A percentile compares a stretch with the other conserved stretches of the same genome.
Conservation (phyloP, 2,113 vertebrate genomes). For the Turnix velox region DNA sequence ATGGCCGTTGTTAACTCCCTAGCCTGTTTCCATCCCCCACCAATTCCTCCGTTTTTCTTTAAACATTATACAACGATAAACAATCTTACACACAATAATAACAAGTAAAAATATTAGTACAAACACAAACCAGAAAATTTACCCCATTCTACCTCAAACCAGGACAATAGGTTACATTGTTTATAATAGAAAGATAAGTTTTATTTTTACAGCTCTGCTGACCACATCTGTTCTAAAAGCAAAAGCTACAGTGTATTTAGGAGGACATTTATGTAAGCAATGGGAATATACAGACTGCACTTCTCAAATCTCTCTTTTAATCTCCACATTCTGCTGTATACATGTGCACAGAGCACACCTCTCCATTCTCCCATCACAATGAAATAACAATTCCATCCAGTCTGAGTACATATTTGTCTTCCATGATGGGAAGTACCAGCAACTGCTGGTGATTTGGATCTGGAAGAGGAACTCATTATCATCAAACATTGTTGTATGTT, state of each 20-base stretch:
- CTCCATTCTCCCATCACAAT: neutral
- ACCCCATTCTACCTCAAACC: too few relatives aligned
- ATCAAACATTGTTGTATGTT: fast-evolving
- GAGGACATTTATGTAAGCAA: neutral
- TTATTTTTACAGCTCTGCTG: neutral
- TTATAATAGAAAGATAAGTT: neutral
- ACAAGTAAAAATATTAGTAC: too few relatives aligned
- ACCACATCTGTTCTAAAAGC: neutral
- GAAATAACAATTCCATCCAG: neutral
- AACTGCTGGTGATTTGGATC: neutral
- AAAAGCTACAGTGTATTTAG: neutral
- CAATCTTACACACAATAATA: too few relatives aligned
- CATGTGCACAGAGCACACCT: neutral
- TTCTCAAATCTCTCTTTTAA: neutral
- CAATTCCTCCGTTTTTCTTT: too few relatives aligned
- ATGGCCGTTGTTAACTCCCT: too few relatives aligned
- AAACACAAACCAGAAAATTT: too few relatives aligned
- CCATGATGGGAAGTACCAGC: neutral
- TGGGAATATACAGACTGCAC: neutral
- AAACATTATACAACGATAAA: too few relatives aligned
- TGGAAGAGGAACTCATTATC: neutral
- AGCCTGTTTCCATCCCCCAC: too few relatives aligned
- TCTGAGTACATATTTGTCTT: neutral
- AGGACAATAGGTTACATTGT: neutral
- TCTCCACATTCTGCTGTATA: neutral